Base-by-base conservation (phyloP, 2,113 vertebrate species). In the Mus spicilegus region DNA sequence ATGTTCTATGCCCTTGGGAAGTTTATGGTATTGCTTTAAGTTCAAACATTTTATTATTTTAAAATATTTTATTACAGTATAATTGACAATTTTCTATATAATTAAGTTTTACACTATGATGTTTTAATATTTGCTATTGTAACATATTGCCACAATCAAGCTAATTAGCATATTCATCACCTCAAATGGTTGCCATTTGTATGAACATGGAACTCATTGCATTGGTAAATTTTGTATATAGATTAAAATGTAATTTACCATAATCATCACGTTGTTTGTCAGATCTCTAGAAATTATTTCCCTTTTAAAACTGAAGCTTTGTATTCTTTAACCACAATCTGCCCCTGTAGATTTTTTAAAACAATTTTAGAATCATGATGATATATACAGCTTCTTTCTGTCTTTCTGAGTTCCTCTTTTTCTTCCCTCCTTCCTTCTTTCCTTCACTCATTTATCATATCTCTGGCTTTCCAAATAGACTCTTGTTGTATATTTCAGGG, bases 11-110 rank as follows among this genome's bases (percentile, higher is more conserved):
- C 14, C 22, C 6, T 84, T 78, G 11, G 93, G 46, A 49, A 77
- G 7, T 77, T 93, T 80, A 84, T 87, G 9, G 73, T 87, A 92
- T 20, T 93, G 24, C 70, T 91, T 94, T 82, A 63, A 30, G 36
- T 3, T 24, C 67, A 96, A 80, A 65, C 30, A 46, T 36, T 78
- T 75, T 9, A 58, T n/a, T 76, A 82, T 82, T 92, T 65, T 30
- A 58, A 87, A 54, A 56, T 33, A 30, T 69, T 54, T 80, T 92
- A 61, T 73, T 42, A 9, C 49, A 14, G 36, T 54, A 63, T 88
- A 80, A 92, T 30, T 63, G 46, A 87, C 1, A 42, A 72, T 33
- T 80, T 54, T 80, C 4, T 75, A 20, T 88, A 49, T 49, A 69
- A 82, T 75, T 65, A 95, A 42, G 87, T 63, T 58, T 7, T 76